Percentiles rank a stretch among this genome's conserved stretches.
Conservation (phyloP, 2,113 vertebrate genomes). For the Rattus rattus region DNA sequence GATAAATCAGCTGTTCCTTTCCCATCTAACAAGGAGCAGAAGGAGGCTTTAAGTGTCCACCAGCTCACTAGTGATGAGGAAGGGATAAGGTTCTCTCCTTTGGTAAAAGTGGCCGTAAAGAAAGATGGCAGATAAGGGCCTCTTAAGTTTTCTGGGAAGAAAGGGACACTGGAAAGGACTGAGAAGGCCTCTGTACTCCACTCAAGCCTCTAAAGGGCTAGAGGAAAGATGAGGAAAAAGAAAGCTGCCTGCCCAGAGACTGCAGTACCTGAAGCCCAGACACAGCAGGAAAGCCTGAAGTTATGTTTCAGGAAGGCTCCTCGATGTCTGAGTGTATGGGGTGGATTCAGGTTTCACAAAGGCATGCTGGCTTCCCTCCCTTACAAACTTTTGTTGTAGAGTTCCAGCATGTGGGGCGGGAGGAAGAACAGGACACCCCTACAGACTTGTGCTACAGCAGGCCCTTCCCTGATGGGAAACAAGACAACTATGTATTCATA, state of each 20-base stretch:
- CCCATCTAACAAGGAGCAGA: neutral
- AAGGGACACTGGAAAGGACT: neutral
- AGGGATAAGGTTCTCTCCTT: neutral
- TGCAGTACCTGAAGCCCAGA: neutral
- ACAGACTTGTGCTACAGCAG: neutral
- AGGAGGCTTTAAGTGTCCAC: neutral
- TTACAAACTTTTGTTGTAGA: neutral
- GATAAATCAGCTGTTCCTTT: conserved; percentile 3
- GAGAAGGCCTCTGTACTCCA: neutral
- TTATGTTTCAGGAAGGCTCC: neutral
- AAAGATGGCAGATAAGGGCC: neutral
- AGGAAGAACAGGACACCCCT: neutral
- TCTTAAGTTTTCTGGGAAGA: neutral
- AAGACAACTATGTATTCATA: neutral
- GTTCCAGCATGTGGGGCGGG: neutral
- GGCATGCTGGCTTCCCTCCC: neutral
- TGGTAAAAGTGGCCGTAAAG: neutral
- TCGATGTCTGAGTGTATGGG: neutral
- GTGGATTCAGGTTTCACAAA: neutral
- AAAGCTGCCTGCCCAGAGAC: neutral
- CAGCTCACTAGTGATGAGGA: neutral
- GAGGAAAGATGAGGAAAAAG: neutral
- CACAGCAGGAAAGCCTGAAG: neutral
- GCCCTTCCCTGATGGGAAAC: neutral
- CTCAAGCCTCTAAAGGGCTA: neutral